These are phyloP conservation scores for Dastarcus helophoroides DNA, from an alignment of 2,888 invertebrate species.

Conservation along the genomic window DNA sequence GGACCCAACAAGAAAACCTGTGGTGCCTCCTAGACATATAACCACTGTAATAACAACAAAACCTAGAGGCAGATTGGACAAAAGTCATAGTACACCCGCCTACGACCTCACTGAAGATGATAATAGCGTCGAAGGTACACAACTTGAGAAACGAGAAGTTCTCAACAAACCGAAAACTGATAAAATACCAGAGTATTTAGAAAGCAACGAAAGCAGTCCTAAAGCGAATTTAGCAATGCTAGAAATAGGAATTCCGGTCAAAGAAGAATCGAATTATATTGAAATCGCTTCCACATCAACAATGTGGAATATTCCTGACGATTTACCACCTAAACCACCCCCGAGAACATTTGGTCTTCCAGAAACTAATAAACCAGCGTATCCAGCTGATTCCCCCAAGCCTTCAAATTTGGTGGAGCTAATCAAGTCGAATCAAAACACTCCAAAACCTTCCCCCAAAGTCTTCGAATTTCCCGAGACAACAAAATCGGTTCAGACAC, in stretches of 20 bases:
- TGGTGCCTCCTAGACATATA: slow-evolving; percentile 29
- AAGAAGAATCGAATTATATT: too few relatives aligned
- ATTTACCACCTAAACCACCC: slow-evolving; percentile 35
- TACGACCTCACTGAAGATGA: slow-evolving; percentile 48
- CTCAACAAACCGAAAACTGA: slow-evolving; percentile 6
- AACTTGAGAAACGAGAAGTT: slow-evolving; percentile 4
- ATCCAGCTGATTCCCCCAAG: slow-evolving; percentile 29
- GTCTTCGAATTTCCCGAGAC: slow-evolving; percentile 22
- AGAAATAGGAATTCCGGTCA: not conserved
- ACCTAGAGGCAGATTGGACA: slow-evolving; percentile 53
- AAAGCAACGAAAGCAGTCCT: not conserved
- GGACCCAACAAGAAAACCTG: slow-evolving; percentile 24
- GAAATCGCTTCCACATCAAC: not conserved
- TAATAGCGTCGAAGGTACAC: slow-evolving; percentile 4
- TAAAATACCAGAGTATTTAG: slow-evolving; percentile 7
- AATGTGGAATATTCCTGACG: slow-evolving; percentile 10
- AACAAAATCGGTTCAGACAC: slow-evolving; percentile 3
- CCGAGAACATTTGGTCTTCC: slow-evolving; percentile 24
- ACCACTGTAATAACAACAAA: slow-evolving; percentile 21
- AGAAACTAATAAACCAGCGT: slow-evolving; percentile 26
- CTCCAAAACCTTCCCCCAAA: slow-evolving; percentile 12
- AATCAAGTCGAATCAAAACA: slow-evolving; percentile 9
- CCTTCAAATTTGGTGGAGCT: slow-evolving; percentile 20
- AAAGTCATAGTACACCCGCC: slow-evolving; percentile 73
- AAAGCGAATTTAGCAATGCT: slow-evolving; percentile 1